Evolutionary conservation across 2,888 invertebrate genomes (phyloP).

Genomic region (Caenorhabditis sp.): DNA sequence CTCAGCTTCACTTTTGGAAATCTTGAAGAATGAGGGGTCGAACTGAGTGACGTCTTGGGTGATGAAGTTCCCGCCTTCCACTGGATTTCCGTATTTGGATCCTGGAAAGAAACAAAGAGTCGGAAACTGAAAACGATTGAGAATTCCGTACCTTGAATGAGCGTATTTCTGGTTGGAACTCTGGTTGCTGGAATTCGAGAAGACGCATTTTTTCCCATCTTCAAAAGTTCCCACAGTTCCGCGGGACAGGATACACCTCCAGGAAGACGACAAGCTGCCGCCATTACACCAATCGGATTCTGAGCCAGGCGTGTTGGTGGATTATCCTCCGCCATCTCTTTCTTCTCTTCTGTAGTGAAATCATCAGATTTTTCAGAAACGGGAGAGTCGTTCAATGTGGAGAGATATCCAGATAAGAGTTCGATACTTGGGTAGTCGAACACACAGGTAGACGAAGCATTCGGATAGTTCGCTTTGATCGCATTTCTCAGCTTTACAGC

Average conservation of each 20-base stretch:
- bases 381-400: constrained; percentile 49
- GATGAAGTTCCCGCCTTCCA: constrained; percentile 81
- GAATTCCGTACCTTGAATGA: constrained; percentile 66
- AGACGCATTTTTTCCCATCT: constrained; percentile 73
- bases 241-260: constrained; percentile 72
- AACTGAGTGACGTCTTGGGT: constrained; percentile 70
- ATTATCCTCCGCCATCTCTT: constrained; percentile 36
- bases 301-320: constrained; percentile 53
- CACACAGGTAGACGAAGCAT: constrained; percentile 66
- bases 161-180: constrained; percentile 75
- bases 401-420: constrained; percentile 64
- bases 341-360: not conserved
- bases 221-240: constrained; percentile 77
- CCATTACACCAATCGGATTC: constrained; percentile 61
- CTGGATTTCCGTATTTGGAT: constrained; percentile 69
- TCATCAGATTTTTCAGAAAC: constrained; percentile 36
- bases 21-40: constrained; percentile 80
- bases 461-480: constrained; percentile 66
- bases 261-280: constrained; percentile 79
- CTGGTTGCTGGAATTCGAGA: constrained; percentile 76
- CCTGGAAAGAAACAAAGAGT: constrained; percentile 26
- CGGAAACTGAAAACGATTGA: not conserved
- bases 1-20: constrained; percentile 78
- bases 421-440: constrained; percentile 72
- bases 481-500: constrained; percentile 67